Evolutionary conservation across 2,888 invertebrate genomes (phyloP).

Genomic region (Drosophila monieri): DNA sequence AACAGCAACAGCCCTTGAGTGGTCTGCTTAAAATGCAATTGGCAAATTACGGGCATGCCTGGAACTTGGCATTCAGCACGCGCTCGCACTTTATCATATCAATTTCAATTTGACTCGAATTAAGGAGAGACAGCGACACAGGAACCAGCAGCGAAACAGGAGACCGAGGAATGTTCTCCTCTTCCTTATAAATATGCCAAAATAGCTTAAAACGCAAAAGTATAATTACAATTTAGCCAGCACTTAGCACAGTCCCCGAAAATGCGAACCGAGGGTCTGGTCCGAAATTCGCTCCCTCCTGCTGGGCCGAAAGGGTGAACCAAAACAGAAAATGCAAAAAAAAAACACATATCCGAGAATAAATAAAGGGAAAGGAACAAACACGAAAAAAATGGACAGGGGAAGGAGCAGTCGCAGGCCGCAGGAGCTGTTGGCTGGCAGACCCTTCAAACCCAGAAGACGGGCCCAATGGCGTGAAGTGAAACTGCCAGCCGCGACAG

Average conservation of each 20-base stretch:
- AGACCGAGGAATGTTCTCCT: slow-evolving; percentile 17
- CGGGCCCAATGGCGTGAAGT: slow-evolving; percentile 64
- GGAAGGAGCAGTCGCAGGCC: not conserved
- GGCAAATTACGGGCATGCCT: slow-evolving; percentile 63
- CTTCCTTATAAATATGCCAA: slow-evolving; percentile 54
- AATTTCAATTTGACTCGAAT: slow-evolving; percentile 64
- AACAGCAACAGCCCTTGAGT: slow-evolving; percentile 13
- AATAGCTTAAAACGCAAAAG: slow-evolving; percentile 63
- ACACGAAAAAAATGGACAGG: slow-evolving; percentile 3
- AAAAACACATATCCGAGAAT: slow-evolving; percentile 10
- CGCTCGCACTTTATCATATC: slow-evolving; percentile 61
- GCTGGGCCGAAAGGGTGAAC: slow-evolving; percentile 32
- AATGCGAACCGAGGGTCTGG: slow-evolving; percentile 31
- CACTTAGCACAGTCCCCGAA: slow-evolving; percentile 66
- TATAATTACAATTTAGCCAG: slow-evolving; percentile 78
- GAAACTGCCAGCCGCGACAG: slow-evolving; percentile 73
- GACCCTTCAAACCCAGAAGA: slow-evolving; percentile 48
- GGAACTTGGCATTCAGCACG: slow-evolving; percentile 49
- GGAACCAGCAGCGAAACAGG: slow-evolving; percentile 48
- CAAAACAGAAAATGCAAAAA: slow-evolving; percentile 3
- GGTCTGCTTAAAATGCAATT: slow-evolving; percentile 73
- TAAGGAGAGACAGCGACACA: slow-evolving; percentile 34
- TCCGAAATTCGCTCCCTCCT: slow-evolving; percentile 11
- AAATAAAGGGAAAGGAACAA: slow-evolving; percentile 17
- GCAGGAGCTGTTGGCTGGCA: slow-evolving; percentile 12